Evolutionary conservation across 2,888 invertebrate species (phyloP), one percentile per base, ranked within the genome.

Genomic region (Bombylius major): DNA sequence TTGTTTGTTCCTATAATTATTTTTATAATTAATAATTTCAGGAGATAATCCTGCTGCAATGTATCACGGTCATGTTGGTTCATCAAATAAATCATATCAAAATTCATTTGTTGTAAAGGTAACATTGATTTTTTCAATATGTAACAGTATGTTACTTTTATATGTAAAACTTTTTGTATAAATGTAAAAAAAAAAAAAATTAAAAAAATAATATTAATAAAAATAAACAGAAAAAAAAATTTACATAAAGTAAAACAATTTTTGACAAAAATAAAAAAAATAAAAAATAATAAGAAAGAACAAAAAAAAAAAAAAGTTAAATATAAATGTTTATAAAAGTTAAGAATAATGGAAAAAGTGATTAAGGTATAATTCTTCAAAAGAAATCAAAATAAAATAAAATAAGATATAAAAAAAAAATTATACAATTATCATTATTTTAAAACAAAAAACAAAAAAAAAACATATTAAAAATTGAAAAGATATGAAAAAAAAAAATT

Each of bases 41-140:
- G 87, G 87, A 72, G 87, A 87, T 74, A 87, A 87, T 72, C 87
- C 87, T 57, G 87, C 87, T 32, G 87, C 87, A 11, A 87, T 87
- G 87, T 87, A 87, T 62, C 73, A 73, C 63, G 73, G 73, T 59
- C 68, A 73, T 65, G 72, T 73, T 60, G 72, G 72, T 59, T 71
- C 72, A 59, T 71, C 73, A 58, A 72, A 71, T 55, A 72, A 71
- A 64, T 71, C 73, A 67, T 71, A 71, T 68, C 71, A 72, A 61
- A 67, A 69, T 50, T 70, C 70, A 65, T 64, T 71, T 58, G 69
- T 59, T 52, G 44, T 59, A 33, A 48, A 55, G 47, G 51, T 51
- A 33, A 56, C 51, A 54, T 39, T 59, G 14, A 46, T 57, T 13
- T 57, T 55, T 53, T 57, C 57, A 14, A 49, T 59, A 54, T 50